A percentile compares a stretch with the other conserved stretches of the same genome.
phyloP scores from a whole-genome alignment of 2,888 invertebrate genomes.

The Polylopha cassiicola region DNA sequence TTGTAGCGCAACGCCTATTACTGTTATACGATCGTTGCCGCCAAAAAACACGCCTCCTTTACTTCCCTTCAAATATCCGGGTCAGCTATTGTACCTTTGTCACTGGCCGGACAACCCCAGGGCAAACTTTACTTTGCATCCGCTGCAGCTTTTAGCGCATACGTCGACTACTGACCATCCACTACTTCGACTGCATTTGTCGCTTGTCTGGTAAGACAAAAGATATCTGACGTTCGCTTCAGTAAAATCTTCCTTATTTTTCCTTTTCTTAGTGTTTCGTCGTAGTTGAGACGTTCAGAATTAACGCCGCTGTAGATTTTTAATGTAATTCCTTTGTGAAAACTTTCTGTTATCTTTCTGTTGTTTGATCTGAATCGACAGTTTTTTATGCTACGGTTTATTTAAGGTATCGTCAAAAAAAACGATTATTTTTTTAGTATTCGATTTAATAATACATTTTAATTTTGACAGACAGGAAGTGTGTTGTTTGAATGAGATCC shows the following conservation, averaged over 20 bases:
- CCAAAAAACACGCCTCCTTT: constrained; percentile 50
- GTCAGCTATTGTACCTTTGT: constrained; percentile 68
- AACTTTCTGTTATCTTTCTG: too few species aligned
- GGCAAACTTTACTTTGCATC: constrained; percentile 49
- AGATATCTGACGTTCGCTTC: constrained; percentile 22
- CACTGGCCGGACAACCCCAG: constrained; percentile 48
- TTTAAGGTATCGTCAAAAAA: too few species aligned
- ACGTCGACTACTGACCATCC: constrained; percentile 1
- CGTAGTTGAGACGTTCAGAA: constrained; percentile 12
- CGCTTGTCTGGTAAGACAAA: constrained; percentile 21
- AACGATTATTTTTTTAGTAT: too few species aligned
- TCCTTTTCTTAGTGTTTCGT: constrained; percentile 17
- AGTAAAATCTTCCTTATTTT: constrained; percentile 21
- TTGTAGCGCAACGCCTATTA: constrained; percentile 13
- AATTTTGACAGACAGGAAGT: too few species aligned
- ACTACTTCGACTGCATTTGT: constrained; percentile 11
- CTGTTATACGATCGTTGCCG: constrained; percentile 25
- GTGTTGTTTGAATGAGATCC: too few species aligned
- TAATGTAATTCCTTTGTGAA: too few species aligned
- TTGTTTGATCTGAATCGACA: too few species aligned
- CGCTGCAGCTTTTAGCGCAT: constrained; percentile 25
- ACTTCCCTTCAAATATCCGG: constrained; percentile 63
- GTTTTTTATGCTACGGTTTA: too few species aligned
- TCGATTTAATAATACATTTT: too few species aligned
- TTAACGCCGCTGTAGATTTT: constrained; percentile 8